These are phyloP conservation scores for Anthopleura xanthogrammica DNA, from an alignment of 92 coral and sea anemone genomes.

Conservation along the genomic window DNA sequence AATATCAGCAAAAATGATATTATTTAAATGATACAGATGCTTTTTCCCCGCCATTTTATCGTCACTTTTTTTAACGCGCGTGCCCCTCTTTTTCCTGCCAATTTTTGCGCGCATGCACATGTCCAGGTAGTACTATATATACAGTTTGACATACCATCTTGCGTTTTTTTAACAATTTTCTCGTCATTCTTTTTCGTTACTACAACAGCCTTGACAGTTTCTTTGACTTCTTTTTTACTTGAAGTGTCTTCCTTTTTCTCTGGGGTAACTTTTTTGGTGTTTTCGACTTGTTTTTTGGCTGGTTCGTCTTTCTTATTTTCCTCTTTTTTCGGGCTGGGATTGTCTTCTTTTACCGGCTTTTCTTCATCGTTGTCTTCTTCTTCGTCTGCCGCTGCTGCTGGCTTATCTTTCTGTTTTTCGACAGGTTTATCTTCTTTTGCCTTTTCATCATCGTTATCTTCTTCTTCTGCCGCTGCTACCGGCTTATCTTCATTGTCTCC, in stretches of 20 bases:
- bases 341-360: conserved; percentile 2
- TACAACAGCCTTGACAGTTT: not conserved
- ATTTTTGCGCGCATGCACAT: not conserved
- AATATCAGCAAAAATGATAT: too few species aligned
- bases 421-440: conserved; percentile 5
- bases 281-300: not conserved
- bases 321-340: not conserved
- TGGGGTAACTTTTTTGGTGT: not conserved
- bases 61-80: too few species aligned
- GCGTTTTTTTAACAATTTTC: not conserved
- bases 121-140: not conserved
- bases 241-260: conserved; percentile 2
- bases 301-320: conserved; percentile 9
- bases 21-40: too few species aligned
- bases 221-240: not conserved
- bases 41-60: too few species aligned
- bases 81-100: too few species aligned
- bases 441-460: conserved; percentile 7
- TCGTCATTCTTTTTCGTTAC: not conserved
- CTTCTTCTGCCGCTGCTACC: not conserved
- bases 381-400: not conserved
- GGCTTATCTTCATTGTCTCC: not conserved
- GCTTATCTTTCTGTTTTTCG: not conserved
- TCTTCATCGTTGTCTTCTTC: not conserved
- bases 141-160: not conserved